Base-by-base conservation (phyloP, 2,797 vertebrate genomes). In the Lateolabrax maculatus region DNA sequence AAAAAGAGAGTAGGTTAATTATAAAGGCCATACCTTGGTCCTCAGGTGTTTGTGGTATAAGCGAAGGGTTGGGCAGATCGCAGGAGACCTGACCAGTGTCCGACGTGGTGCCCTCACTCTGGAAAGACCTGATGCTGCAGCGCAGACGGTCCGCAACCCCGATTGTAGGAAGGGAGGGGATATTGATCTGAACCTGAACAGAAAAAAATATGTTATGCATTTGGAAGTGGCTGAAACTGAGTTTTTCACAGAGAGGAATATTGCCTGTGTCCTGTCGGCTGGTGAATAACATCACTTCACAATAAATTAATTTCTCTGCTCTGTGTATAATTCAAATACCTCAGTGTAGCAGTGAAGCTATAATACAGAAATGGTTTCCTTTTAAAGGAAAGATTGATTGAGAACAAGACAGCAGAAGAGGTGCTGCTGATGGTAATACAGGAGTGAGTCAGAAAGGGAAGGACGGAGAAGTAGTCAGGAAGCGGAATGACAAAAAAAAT, bases 21-120 rank as follows among this genome's bases (percentile, higher is more conserved):
- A 65, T 31, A 69, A 39, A 67, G 25, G 34, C 12, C 88, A 81
- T 91, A 98, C 98, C 98, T 94, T 98, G 94, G 82, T 95, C 90
- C 1, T 93, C 89, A 0, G 95, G 95, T 5, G 97, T 98, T 34
- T 85, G 77, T 2, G 96, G 97, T 70, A 99, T 96, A 36, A n/a
- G 61, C 0, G 82, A 68, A 2, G 91, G 89, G 0, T 93, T 63
- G 31, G 94, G 94, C 55, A 95, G 96, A 0, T 91, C 86, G 21
- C 96, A 96, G 61, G 90, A 91, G 61, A 96, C 90, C 82, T 93
- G 92, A 67, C 91, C 85, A 0, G 94, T 86, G 31, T 91, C 93
- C 6, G 90, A 85, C 89, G 93, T 94, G 44, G 27, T 71, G 52
- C 92, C 95, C 0, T 63, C 58, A 56, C 92, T 95, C 2, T 23